Evolutionary conservation across 2,888 invertebrate species (phyloP), one percentile per base, ranked within the genome.

Genomic region (Leistus spinibarbis): DNA sequence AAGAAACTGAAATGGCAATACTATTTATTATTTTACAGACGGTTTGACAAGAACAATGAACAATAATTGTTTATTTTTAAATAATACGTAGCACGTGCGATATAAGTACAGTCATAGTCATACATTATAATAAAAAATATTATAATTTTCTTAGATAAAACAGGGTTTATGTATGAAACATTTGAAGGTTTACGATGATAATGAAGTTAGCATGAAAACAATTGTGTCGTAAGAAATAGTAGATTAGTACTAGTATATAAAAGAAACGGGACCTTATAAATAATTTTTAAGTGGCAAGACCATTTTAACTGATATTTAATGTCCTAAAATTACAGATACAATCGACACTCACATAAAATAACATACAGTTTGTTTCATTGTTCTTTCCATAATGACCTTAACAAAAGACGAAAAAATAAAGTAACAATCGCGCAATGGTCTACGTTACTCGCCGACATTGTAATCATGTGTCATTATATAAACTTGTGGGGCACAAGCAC

Each of bases 391-490:
- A 40, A 40, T 40, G 40, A 40, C 40, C 40, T 40, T 40, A 40
- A 40, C 40, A 40, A 40, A 40, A 1, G 13, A 40, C 3, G 24
- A 13, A 40, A 40, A 40, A 40, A 40, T 10, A 5, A 40, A 7
- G 13, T 40, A 40, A 40, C 40, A 40, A 40, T 40, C 40, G 13
- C 40, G 40, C 40, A 40, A 40, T 40, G 40, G 40, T 13, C 7
- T 40, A 40, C 27, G 5, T 27, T 7, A 27, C 40, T 40, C 13
- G 40, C 40, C 40, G 40, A 60, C 60, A 22, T 60, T 17, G 60
- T 60, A 60, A 60, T 60, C 60, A 60, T 60, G 60, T 60, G 60
- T 60, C 60, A 60, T 60, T 60, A 60, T 60, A 22, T 60, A 20
- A 19, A 7, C 9, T 56, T 16, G 56, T 13, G 17, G 22, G 17